Evolutionary conservation across 2,797 vertebrate genomes (phyloP).

Genomic region (Labroides dimidiatus): DNA sequence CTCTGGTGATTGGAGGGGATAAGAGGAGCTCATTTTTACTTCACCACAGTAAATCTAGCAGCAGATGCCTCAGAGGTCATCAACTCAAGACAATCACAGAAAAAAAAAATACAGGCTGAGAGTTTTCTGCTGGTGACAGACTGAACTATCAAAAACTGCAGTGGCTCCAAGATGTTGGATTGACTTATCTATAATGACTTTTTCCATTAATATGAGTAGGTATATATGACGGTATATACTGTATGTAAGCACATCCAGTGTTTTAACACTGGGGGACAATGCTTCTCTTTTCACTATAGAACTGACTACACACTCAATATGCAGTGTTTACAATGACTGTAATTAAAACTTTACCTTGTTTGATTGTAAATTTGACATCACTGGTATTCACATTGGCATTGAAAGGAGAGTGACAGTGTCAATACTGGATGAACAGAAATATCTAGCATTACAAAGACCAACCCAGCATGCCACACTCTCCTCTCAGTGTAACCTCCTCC

Average conservation of each 20-base stretch:
- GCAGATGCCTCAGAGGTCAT: constrained; percentile 61
- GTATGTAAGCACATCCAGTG: background rate
- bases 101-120: constrained; percentile 36
- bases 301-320: no score
- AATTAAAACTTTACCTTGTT: constrained; percentile 21
- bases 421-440: constrained; percentile 51
- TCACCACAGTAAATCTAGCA: constrained; percentile 66
- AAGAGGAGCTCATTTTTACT: constrained; percentile 68
- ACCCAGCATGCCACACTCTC: constrained; percentile 51
- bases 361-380: constrained; percentile 13
- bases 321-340: background rate
- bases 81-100: constrained; percentile 51
- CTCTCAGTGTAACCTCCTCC: constrained; percentile 59
- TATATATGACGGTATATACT: no score
- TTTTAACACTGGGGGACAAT: background rate
- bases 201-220: background rate
- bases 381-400: constrained; percentile 27
- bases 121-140: constrained; percentile 34
- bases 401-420: constrained; percentile 43
- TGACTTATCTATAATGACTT: background rate
- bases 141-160: constrained; percentile 33
- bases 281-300: no score
- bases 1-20: constrained; percentile 56
- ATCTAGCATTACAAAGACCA: constrained; percentile 54
- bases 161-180: background rate